These are phyloP conservation scores for Lissonota sp. DNA, from an alignment of 2,888 invertebrate species.

Conservation along the genomic window DNA sequence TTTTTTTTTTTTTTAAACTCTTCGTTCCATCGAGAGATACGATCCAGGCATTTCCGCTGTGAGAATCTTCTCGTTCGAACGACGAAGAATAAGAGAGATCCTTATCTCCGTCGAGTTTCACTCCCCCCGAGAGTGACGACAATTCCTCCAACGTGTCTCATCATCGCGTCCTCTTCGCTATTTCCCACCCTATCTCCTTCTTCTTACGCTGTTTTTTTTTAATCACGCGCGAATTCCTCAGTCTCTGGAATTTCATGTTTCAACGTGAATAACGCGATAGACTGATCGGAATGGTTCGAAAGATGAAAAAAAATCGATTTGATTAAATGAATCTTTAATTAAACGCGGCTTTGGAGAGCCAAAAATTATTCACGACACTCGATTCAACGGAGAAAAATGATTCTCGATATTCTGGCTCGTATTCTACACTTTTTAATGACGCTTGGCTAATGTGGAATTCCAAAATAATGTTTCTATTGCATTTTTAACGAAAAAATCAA, in stretches of 20 bases:
- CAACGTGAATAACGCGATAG: constrained; percentile 47
- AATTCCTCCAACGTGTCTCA: constrained; percentile 58
- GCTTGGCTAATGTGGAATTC: no score
- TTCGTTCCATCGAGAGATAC: constrained; percentile 33
- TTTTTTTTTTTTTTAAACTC: no score
- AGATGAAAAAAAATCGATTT: neutral
- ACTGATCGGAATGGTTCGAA: constrained; percentile 30
- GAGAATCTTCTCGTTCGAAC: constrained; percentile 43
- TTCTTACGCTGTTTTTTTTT: constrained; percentile 19
- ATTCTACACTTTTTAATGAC: no score
- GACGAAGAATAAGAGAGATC: constrained; percentile 42
- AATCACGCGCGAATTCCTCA: constrained; percentile 30
- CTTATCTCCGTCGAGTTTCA: constrained; percentile 44
- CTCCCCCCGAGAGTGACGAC: constrained; percentile 45
- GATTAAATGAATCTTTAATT: neutral
- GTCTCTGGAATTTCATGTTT: constrained; percentile 40
- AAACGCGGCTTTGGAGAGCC: neutral
- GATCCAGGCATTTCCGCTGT: constrained; percentile 48
- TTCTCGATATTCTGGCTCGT: no score
- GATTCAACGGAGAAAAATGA: no score
- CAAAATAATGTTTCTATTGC: no score
- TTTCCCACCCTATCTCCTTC: constrained; percentile 30
- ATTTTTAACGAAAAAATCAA: no score
- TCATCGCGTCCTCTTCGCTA: constrained; percentile 38
- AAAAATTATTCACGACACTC: no score